phyloP scores from a whole-genome alignment of 2,888 invertebrate genomes.

The Napeogenes inachia region DNA sequence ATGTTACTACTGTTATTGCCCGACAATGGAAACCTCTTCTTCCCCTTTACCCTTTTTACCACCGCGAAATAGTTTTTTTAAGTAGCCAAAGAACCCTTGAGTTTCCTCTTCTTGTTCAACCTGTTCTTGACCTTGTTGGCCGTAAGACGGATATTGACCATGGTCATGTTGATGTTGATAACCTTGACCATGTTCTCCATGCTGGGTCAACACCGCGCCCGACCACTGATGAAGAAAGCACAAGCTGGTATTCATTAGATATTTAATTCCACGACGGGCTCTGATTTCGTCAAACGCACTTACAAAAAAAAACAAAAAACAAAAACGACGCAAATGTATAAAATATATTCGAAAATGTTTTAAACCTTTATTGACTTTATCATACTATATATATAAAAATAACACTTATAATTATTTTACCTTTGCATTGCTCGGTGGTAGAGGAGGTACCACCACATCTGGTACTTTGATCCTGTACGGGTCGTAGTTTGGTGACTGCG shows the following conservation, averaged over 20 bases:
- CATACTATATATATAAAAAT: too few species aligned
- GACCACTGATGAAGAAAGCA: conserved; percentile 72
- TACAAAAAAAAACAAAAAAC: conserved; percentile 36
- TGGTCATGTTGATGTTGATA: conserved; percentile 18
- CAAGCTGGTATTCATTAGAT: conserved; percentile 73
- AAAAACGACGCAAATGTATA: conserved; percentile 25
- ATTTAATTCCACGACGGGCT: conserved; percentile 58
- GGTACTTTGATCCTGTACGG: conserved; percentile 67
- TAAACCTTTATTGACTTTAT: neutral
- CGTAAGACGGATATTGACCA: conserved; percentile 14
- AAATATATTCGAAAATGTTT: neutral
- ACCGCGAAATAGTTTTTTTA: conserved; percentile 54
- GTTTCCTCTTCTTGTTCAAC: conserved; percentile 37
- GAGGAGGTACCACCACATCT: conserved; percentile 57
- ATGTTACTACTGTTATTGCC: conserved; percentile 17
- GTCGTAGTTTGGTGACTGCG: conserved; percentile 61
- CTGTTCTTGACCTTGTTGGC: conserved; percentile 23
- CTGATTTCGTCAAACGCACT: conserved; percentile 76
- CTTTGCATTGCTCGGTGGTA: conserved; percentile 62
- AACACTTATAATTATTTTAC: conserved; percentile 36
- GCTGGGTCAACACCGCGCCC: conserved; percentile 43
- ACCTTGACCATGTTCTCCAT: conserved; percentile 26
- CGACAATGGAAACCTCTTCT: conserved; percentile 42
- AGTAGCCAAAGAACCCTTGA: conserved; percentile 45
- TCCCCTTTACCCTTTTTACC: conserved; percentile 41